Evolutionary conservation across 2,113 vertebrate genomes (phyloP).

Genomic region (Pelecanoides urinatrix): DNA sequence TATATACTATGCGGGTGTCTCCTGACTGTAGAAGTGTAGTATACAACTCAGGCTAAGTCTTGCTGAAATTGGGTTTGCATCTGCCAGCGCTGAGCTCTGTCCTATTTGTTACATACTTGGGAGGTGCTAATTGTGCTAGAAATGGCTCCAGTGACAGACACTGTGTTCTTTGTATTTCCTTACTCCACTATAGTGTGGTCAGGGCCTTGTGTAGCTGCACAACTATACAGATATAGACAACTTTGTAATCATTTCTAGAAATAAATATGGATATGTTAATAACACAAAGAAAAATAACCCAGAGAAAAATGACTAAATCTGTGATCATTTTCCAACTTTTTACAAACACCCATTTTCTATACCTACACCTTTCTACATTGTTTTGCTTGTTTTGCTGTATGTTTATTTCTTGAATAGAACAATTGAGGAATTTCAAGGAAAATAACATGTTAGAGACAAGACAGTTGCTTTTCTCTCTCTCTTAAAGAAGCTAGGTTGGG

Average conservation of each 20-base stretch:
- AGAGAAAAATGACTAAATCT: background rate
- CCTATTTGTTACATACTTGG: background rate
- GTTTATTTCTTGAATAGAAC: background rate
- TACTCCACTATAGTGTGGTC: background rate
- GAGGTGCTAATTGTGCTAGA: background rate
- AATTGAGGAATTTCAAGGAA: background rate
- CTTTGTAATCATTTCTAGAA: background rate
- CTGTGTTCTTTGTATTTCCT: background rate
- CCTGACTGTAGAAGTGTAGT: background rate
- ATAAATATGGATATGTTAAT: background rate
- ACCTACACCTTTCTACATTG: background rate
- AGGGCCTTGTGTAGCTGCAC: background rate
- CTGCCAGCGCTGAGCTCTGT: background rate
- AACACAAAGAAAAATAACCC: background rate
- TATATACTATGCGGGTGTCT: background rate
- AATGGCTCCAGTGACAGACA: background rate
- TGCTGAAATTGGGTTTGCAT: background rate
- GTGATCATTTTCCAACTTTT: background rate
- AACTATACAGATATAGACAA: background rate
- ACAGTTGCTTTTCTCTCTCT: background rate
- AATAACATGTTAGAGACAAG: background rate
- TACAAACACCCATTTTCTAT: background rate
- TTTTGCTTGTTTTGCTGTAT: background rate
- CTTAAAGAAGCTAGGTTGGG: background rate
- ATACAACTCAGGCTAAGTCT: background rate